Evolutionary conservation across 2,888 invertebrate genomes (phyloP), one percentile per base, ranked within the genome.

Genomic region (Anarsia innoxiella): DNA sequence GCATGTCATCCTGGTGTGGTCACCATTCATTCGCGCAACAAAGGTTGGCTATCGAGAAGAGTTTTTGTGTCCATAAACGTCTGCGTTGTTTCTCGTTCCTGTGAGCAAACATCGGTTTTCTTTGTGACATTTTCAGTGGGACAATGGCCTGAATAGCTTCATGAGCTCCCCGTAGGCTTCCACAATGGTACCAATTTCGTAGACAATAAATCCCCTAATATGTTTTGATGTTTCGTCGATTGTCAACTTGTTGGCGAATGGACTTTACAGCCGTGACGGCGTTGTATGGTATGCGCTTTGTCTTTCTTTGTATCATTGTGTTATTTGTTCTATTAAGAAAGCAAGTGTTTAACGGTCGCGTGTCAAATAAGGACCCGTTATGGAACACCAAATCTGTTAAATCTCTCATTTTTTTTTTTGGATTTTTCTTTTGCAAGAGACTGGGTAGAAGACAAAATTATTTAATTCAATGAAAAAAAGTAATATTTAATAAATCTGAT

Each of bases 211-310:
- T 48, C 46, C 58, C 67, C 64, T 83, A 84, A 84, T 84, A 77
- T 84, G 84, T 84, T 84, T 80, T 82, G 82, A 80, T 82, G 70
- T 70, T 69, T 69, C 53, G 57, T 59, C 60, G 54, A 66, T 78
- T 75, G 67, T 74, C 44, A 38, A 42, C 51, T 57, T 73, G 77
- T 80, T 74, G 61, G 60, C n/a, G n/a, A n/a, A n/a, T n/a, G 53
- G 48, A 19, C 61, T 63, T 72, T 72, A 75, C 60, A 60, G 46
- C 67, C 77, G 65, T 82, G 77, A 72, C 73, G 55, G 61, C 54
- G 58, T 56, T 52, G 42, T 51, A 50, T 52, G 47, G 52, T 53
- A 51, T 48, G 44, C 45, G 35, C 43, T 45, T 50, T 58, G 59
- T 51, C 55, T 59, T 30, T 53, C 8, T 56, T 67, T 67, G 59